Evolutionary conservation across 2,888 invertebrate species (phyloP).

Genomic region (Hypselothyrea guttata): DNA sequence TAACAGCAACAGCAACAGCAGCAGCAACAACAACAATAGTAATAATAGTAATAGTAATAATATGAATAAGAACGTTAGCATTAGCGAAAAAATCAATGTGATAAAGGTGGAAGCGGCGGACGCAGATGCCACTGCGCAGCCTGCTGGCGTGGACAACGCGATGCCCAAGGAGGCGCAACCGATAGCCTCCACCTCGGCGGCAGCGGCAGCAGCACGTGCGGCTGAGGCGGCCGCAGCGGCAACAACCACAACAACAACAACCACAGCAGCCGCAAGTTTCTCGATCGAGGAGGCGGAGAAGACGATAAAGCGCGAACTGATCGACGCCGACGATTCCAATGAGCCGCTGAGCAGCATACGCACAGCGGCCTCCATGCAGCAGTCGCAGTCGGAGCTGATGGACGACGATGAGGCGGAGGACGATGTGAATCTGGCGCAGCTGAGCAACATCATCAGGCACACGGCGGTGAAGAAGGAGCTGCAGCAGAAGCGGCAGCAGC

Average conservation of each 20-base stretch:
- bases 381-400: constrained; percentile 24
- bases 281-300: constrained; percentile 58
- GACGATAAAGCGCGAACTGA: constrained; percentile 79
- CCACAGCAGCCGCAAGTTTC: constrained; percentile 7
- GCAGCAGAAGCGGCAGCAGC: constrained; percentile 60
- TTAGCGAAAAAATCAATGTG: constrained; percentile 82
- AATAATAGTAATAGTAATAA: constrained; percentile 74
- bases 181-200: constrained; percentile 66
- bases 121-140: constrained; percentile 39
- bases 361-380: constrained; percentile 47
- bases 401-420: constrained; percentile 80
- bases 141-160: constrained; percentile 9
- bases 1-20: no score
- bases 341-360: constrained; percentile 78
- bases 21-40: constrained; percentile 69
- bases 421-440: constrained; percentile 81
- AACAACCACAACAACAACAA: constrained; percentile 36
- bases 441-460: constrained; percentile 80
- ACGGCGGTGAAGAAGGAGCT: constrained; percentile 78
- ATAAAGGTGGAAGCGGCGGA: constrained; percentile 79
- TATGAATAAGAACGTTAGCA: constrained; percentile 80
- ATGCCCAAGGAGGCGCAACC: constrained; percentile 50
- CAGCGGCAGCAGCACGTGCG: constrained; percentile 58
- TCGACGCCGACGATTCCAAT: constrained; percentile 80
- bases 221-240: constrained; percentile 56